phyloP scores from a whole-genome alignment of 2,797 vertebrate genomes.

The Denticeps clupeoides region DNA sequence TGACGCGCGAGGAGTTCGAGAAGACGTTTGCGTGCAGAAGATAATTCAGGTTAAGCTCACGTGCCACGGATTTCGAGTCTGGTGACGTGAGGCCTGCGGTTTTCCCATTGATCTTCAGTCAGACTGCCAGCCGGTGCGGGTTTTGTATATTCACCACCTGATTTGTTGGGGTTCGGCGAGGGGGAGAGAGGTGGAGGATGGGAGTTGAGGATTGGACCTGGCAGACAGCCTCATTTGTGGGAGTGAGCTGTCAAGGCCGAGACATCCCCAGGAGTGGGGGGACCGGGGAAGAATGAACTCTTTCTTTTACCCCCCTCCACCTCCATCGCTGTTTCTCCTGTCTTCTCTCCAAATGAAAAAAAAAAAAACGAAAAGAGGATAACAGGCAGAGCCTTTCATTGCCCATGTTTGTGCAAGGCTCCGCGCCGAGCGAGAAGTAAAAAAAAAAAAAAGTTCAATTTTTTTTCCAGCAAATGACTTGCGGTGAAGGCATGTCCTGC shows the following conservation, averaged over 20 bases:
- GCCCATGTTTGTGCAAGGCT: conserved; percentile 17
- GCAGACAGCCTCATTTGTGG: conserved; percentile 35
- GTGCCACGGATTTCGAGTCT: conserved; percentile 17
- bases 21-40: conserved; percentile 16
- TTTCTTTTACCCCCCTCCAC: conserved; percentile 14
- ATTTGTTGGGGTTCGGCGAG: conserved; percentile 24
- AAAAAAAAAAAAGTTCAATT: conserved; percentile 10
- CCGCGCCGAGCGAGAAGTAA: background rate
- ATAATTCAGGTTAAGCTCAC: conserved; percentile 20
- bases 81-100: conserved; percentile 7
- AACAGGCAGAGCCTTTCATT: conserved; percentile 19
- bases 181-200: conserved; percentile 12
- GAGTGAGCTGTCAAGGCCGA: conserved; percentile 43
- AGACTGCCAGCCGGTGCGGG: conserved; percentile 17
- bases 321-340: conserved; percentile 1
- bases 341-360: background rate
- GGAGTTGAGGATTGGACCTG: conserved; percentile 22
- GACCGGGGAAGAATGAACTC: conserved; percentile 14
- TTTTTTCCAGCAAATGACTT: conserved; percentile 19
- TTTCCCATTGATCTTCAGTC: conserved; percentile 33
- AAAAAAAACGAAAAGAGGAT: background rate
- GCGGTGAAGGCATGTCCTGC: conserved; percentile 12
- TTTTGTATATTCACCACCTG: conserved; percentile 40
- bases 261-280: conserved; percentile 25
- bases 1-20: background rate